A percentile compares a stretch with the other conserved stretches of the same genome.
Evolutionary conservation across 2,797 vertebrate species (phyloP).

Genomic region (Paratrypauchen microcephalus): DNA sequence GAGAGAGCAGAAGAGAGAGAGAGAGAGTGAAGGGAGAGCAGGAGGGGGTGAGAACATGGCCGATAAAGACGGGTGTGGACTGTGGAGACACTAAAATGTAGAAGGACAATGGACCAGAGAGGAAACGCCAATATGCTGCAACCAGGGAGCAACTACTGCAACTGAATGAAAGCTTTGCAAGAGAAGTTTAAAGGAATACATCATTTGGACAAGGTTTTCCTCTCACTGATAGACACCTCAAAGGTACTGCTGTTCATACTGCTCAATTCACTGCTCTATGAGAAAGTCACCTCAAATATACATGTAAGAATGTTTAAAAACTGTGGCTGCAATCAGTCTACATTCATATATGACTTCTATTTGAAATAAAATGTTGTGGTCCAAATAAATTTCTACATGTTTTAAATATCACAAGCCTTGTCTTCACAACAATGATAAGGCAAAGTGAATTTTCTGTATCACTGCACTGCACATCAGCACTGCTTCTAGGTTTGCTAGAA

Average conservation of each 20-base stretch:
- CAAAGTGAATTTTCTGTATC: too few species aligned
- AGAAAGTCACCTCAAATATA: neutral
- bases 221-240: neutral
- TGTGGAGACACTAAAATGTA: constrained; percentile 7
- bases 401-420: too few species aligned
- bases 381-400: neutral
- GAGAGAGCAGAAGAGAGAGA: constrained; percentile 19
- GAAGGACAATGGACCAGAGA: constrained; percentile 17
- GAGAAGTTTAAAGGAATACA: neutral
- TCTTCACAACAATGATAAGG: too few species aligned
- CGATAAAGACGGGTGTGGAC: constrained; percentile 33
- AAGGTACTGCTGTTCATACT: neutral
- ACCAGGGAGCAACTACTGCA: constrained; percentile 5
- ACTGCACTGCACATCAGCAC: neutral
- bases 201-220: neutral
- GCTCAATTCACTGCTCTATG: neutral
- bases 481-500: neutral
- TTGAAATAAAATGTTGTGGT: neutral
- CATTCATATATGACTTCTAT: neutral
- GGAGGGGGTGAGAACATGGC: constrained; percentile 22
- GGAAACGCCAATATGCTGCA: constrained; percentile 15
- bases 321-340: neutral
- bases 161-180: neutral
- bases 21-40: constrained; percentile 26
- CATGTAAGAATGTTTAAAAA: neutral